Conservation (phyloP, 1,140 invertebrate species). For the Papilio xuthus region DNA sequence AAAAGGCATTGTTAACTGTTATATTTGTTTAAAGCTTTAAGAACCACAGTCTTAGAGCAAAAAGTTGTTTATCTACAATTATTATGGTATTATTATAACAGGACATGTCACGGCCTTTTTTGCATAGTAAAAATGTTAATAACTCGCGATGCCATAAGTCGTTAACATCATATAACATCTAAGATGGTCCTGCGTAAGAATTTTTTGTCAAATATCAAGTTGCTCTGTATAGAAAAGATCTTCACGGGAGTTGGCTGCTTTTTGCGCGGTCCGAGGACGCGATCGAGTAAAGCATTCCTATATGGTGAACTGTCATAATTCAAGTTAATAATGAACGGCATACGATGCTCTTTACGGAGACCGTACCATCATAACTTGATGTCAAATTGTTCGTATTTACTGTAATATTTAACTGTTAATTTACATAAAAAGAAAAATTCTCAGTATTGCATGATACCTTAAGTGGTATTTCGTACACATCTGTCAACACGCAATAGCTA, state of each 20-base stretch:
- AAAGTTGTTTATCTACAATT: conserved; percentile 1
- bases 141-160: conserved; percentile 49
- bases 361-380: conserved; percentile 74
- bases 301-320: conserved; percentile 80
- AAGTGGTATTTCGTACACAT: not conserved
- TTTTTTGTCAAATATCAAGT: conserved; percentile 68
- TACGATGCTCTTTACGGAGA: conserved; percentile 68
- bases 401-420: conserved; percentile 38
- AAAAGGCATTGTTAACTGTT: not conserved
- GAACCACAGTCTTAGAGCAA: not conserved
- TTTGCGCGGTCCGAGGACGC: conserved; percentile 57
- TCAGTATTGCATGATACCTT: not conserved
- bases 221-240: conserved; percentile 63
- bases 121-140: conserved; percentile 46
- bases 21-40: not conserved
- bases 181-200: conserved; percentile 62
- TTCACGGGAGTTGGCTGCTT: conserved; percentile 61
- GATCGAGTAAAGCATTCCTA: conserved; percentile 72
- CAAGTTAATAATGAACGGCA: conserved; percentile 75
- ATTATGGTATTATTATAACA: conserved; percentile 18
- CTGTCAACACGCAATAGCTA: not conserved
- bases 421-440: conserved; percentile 40
- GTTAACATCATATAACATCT: conserved; percentile 55
- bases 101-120: conserved; percentile 26
- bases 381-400: conserved; percentile 59